Conservation (phyloP, 2,113 vertebrate species). For the Riparia riparia region DNA sequence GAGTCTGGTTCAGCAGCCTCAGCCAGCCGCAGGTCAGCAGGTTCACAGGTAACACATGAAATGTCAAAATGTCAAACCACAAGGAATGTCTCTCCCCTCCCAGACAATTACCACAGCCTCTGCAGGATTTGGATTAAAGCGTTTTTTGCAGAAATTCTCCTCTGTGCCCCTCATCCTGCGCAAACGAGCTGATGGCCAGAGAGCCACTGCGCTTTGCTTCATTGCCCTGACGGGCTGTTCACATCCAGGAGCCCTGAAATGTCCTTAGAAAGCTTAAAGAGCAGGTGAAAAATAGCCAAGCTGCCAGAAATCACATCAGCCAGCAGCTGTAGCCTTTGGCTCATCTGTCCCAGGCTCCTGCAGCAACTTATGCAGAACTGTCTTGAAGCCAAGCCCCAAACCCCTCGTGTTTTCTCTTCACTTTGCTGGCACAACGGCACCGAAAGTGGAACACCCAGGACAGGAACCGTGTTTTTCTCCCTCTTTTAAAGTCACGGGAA, state of each 20-base stretch:
- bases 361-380: background rate
- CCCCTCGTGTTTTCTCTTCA: background rate
- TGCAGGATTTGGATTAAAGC: background rate
- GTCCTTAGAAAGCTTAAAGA: background rate
- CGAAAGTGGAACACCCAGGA: slow-evolving; percentile 39
- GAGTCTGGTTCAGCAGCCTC: background rate
- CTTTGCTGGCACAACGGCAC: slow-evolving; percentile 22
- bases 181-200: background rate
- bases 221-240: background rate
- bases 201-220: background rate
- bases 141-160: background rate
- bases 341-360: background rate
- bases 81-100: background rate
- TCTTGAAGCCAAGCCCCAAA: background rate
- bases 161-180: background rate
- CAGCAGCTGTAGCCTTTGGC: background rate
- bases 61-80: background rate
- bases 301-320: background rate
- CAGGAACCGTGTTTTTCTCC: slow-evolving; percentile 30
- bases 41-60: background rate
- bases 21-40: background rate
- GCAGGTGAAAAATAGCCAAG: background rate
- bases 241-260: background rate
- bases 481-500: slow-evolving; percentile 55
- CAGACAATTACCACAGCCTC: background rate